Evolutionary conservation across 2,113 vertebrate genomes (phyloP), one percentile per base, ranked within the genome.

Genomic region (Varanus komodoensis): DNA sequence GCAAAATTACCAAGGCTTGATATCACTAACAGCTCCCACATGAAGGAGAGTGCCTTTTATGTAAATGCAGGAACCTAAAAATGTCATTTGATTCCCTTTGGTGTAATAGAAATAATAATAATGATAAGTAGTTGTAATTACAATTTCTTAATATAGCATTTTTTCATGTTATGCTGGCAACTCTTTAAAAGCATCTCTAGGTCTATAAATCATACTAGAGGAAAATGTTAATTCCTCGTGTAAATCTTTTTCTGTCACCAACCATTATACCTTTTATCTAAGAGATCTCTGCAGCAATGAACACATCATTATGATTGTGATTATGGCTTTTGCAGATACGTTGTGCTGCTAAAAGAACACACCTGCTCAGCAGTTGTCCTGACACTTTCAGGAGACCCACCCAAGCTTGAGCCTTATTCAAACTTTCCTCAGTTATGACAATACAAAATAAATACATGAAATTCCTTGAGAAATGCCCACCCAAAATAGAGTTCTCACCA

Each of bases 161-260:
- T 95, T 92, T 92, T 54, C 90, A 88, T 86, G 75, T 9, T 61
- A 87, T 93, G 90, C 91, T 95, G 90, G 93, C 92, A 89, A 61
- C 88, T 90, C 92, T 93, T 87, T 93, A 93, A 92, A 88, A 93
- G 93, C 89, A 93, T 89, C 88, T 93, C 90, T 91, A 86, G 90
- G 48, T 95, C 91, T 91, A 94, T 94, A 96, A 96, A 96, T 95
- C 93, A 93, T 92, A 92, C 82, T 86, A 90, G 93, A 93, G 93
- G 92, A 50, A 6, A 95, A 94, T 93, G 92, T 95, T 92, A 71
- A 83, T 71, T 90, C 93, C 85, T 54, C 82, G 86, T 86, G 84
- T 90, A 91, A 93, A 93, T 74, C 82, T 90, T 88, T 95, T 83
- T 91, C 91, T 91, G 79, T 88, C 89, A 95, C 87, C 84, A 87